Base-by-base conservation (phyloP, 2,888 invertebrate species). In the Coleophora flavipennella region DNA sequence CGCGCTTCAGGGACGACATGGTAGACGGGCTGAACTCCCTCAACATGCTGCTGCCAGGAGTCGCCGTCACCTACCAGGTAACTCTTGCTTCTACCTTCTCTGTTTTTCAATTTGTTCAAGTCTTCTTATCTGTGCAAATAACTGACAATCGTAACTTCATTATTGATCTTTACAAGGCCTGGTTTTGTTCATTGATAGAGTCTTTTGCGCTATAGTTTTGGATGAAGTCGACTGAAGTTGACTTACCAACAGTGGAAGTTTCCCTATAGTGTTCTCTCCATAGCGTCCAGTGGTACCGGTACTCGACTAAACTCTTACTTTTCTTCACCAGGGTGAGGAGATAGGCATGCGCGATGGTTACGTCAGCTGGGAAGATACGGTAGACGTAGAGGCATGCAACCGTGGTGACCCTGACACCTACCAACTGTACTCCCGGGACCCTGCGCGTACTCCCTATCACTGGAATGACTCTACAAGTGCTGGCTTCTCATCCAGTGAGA, bases 281-380 rank as follows among this genome's bases (percentile, higher is more conserved):
- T n/a, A n/a, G n/a, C n/a, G n/a, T n/a, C n/a, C n/a, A n/a, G n/a
- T n/a, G n/a, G n/a, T n/a, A n/a, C n/a, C n/a, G n/a, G n/a, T n/a
- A n/a, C n/a, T n/a, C n/a, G n/a, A n/a, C n/a, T n/a, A n/a, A n/a
- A n/a, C n/a, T n/a, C n/a, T n/a, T n/a, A n/a, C n/a, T n/a, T n/a
- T n/a, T n/a, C n/a, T n/a, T n/a, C n/a, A n/a, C n/a, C n/a, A 95
- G 55, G 94, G 93, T 0, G 92, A 93, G 55, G 93, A 93, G 64
- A 89, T 93, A 20, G 93, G 91, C 1, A 90, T 92, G 91, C 68
- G 74, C 28, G 88, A 92, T 48, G 87, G 86, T 1, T 67, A 65
- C 44, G 83, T 89, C 38, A 79, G 86, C 45, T 89, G 83, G 72
- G 73, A 85, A 7, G 85, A 89, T 40, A 88, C 88, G 0, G 72